phyloP scores from a whole-genome alignment of 2,113 vertebrate species.

The Turnix velox region DNA sequence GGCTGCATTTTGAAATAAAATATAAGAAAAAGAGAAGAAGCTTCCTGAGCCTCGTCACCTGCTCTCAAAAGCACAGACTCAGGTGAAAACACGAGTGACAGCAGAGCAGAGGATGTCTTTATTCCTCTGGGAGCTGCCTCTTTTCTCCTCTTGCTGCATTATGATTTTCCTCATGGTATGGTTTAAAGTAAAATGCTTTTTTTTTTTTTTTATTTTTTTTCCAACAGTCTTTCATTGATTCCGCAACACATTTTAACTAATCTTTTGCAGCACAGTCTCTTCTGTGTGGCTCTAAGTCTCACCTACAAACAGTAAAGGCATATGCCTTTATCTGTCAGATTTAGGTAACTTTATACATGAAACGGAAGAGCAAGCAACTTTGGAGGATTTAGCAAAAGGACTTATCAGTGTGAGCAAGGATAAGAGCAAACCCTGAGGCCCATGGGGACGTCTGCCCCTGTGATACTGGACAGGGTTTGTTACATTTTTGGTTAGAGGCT shows the following conservation, averaged over 20 bases:
- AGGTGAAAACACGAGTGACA: slow-evolving; percentile 22
- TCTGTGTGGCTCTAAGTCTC: neutral
- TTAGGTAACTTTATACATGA: slow-evolving; percentile 51
- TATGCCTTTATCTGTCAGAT: slow-evolving; percentile 11
- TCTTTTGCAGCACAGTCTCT: neutral
- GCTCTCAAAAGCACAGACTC: neutral
- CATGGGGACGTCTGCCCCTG: neutral
- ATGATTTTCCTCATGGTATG: neutral
- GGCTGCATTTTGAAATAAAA: neutral
- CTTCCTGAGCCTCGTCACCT: neutral
- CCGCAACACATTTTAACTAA: slow-evolving; percentile 2
- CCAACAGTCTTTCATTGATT: neutral
- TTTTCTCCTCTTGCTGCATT: neutral
- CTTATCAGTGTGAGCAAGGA: slow-evolving; percentile 10
- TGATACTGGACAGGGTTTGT: neutral
- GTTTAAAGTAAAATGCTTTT: neutral
- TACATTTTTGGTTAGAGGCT: slow-evolving; percentile 8
- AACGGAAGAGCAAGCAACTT: slow-evolving; percentile 40
- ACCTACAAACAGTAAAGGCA: neutral
- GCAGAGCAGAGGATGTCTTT: neutral
- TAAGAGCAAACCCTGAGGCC: slow-evolving; percentile 23
- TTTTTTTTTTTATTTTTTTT: neutral
- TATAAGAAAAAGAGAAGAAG: neutral
- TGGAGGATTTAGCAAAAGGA: neutral
- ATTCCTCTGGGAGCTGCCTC: neutral